Percentiles rank a stretch among this genome's conserved stretches.
Conservation (phyloP, 2,113 vertebrate species). For the Pipra filicauda region DNA sequence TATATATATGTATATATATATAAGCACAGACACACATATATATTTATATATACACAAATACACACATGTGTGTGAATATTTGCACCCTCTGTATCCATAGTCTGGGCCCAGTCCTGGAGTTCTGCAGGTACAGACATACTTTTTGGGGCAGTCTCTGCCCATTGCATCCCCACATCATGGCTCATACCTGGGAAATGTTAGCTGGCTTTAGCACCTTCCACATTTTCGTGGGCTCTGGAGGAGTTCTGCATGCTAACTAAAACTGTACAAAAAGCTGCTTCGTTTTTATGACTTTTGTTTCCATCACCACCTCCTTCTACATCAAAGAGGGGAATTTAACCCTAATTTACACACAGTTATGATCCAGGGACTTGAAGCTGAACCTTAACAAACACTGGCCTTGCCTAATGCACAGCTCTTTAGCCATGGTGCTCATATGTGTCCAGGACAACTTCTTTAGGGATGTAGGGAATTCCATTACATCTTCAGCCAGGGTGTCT, state of each 20-base stretch:
- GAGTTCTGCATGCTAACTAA: not conserved
- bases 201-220: not conserved
- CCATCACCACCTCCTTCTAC: not conserved
- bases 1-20: not conserved
- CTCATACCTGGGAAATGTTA: not conserved
- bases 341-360: not conserved
- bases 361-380: not conserved
- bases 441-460: not conserved
- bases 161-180: not conserved
- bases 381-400: not conserved
- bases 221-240: not conserved
- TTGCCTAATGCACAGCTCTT: not conserved
- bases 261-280: not conserved
- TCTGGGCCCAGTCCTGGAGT: not conserved
- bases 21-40: not conserved
- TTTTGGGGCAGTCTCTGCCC: not conserved
- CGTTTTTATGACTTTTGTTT: not conserved
- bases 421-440: not conserved
- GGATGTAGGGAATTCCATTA: not conserved
- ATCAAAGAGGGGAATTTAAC: not conserved
- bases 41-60: accelerated
- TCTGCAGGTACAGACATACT: not conserved
- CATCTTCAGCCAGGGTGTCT: not conserved
- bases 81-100: not conserved
- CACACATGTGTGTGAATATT: not conserved